These are phyloP conservation scores for Cryptophagus acutangulus DNA, from an alignment of 2,888 invertebrate species.

Conservation along the genomic window DNA sequence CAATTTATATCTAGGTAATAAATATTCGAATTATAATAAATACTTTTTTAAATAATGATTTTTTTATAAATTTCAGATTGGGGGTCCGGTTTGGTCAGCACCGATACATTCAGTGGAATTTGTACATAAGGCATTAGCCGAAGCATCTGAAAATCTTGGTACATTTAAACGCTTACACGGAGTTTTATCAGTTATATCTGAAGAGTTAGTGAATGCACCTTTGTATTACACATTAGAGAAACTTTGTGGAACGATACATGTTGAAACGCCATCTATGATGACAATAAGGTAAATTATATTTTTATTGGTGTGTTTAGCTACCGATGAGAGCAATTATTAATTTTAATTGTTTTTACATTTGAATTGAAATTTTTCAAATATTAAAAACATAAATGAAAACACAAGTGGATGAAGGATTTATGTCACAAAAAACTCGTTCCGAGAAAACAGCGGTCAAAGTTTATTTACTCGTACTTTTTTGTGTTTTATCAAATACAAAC, in stretches of 20 bases:
- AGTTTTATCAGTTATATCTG: constrained; percentile 71
- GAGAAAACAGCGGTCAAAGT: too few relatives aligned
- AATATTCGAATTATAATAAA: too few relatives aligned
- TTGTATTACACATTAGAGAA: constrained; percentile 83
- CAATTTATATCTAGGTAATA: too few relatives aligned
- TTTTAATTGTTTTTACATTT: too few relatives aligned
- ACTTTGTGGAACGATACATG: constrained; percentile 67
- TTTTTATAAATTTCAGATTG: constrained; percentile 57
- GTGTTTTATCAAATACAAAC: too few relatives aligned
- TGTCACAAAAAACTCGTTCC: too few relatives aligned
- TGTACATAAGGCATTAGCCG: constrained; percentile 60
- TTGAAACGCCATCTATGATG: constrained; percentile 65
- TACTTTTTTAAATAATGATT: constrained; percentile 10
- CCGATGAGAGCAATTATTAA: too few relatives aligned
- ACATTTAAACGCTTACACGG: constrained; percentile 76
- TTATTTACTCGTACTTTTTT: too few relatives aligned
- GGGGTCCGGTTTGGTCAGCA: constrained; percentile 93
- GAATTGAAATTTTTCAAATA: too few relatives aligned
- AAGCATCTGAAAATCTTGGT: constrained; percentile 50
- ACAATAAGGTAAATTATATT: constrained; percentile 57
- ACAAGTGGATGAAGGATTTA: too few relatives aligned
- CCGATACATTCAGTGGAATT: constrained; percentile 78
- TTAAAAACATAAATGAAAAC: too few relatives aligned
- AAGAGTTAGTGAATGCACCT: constrained; percentile 81
- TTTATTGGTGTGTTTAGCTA: too few relatives aligned